Percentiles rank a stretch among this genome's conserved stretches.
Evolutionary conservation across 2,113 vertebrate species (phyloP).

Genomic region (Phodopus roborovskii): DNA sequence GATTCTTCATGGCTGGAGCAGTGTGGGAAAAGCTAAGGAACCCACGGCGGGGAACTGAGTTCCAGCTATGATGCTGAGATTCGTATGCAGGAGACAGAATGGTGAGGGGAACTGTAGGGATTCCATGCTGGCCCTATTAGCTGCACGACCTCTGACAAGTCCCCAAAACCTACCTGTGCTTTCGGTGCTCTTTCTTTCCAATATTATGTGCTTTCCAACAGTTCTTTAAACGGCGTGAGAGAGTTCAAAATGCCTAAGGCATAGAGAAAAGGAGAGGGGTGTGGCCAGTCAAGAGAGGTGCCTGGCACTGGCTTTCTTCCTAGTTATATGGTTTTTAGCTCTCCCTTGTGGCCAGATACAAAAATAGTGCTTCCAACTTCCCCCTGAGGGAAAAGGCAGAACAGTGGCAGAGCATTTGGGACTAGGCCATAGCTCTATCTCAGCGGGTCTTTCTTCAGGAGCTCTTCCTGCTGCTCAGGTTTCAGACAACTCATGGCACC

Average conservation of each 20-base stretch:
- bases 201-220: not conserved
- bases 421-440: not conserved
- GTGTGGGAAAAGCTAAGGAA: not conserved
- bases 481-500: not conserved
- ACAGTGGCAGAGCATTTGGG: not conserved
- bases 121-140: not conserved
- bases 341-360: not conserved
- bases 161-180: constrained; percentile 9
- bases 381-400: not conserved
- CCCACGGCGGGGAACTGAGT: not conserved
- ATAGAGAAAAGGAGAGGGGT: not conserved
- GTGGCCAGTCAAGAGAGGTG: not conserved
- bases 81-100: not conserved
- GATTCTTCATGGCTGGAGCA: not conserved
- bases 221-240: not conserved
- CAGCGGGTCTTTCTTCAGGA: not conserved
- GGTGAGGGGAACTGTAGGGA: not conserved
- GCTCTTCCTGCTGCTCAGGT: not conserved
- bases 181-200: not conserved
- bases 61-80: not conserved
- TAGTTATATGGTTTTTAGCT: not conserved
- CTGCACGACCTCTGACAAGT: not conserved
- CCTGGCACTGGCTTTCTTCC: no score
- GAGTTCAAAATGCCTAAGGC: not conserved
- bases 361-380: not conserved